These are phyloP conservation scores for Cataglyphis hispanica DNA, from an alignment of 1,140 invertebrate species.

Conservation along the genomic window DNA sequence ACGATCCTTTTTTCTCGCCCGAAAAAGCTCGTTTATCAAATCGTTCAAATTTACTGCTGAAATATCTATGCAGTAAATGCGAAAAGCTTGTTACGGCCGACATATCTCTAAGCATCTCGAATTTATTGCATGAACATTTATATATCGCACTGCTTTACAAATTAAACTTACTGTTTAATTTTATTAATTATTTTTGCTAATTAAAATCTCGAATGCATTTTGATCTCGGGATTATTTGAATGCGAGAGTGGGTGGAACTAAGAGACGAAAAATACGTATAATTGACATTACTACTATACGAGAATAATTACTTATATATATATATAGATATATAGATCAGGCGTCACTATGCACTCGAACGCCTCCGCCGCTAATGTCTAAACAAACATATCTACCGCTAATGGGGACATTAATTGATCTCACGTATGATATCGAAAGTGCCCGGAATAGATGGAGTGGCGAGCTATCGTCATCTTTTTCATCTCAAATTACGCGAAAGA, in stretches of 20 bases:
- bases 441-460: constrained; percentile 20
- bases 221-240: background rate
- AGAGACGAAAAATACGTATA: constrained; percentile 2
- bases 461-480: background rate
- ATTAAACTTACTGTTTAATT: no score
- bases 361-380: constrained; percentile 71
- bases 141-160: background rate
- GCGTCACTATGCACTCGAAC: constrained; percentile 68
- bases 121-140: background rate
- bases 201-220: background rate
- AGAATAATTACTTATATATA: background rate
- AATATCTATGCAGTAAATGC: background rate
- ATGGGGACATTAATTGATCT: constrained; percentile 68
- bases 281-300: constrained; percentile 1
- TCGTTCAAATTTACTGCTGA: background rate
- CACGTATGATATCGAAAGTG: constrained; percentile 27
- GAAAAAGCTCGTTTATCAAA: background rate
- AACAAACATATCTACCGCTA: constrained; percentile 74
- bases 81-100: background rate
- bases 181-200: background rate
- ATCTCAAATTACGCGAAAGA: constrained; percentile 11
- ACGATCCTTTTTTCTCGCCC: background rate
- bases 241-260: background rate
- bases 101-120: background rate
- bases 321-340: constrained; percentile 50